phyloP scores from a whole-genome alignment of 2,113 vertebrate genomes.

The Indri indri region DNA sequence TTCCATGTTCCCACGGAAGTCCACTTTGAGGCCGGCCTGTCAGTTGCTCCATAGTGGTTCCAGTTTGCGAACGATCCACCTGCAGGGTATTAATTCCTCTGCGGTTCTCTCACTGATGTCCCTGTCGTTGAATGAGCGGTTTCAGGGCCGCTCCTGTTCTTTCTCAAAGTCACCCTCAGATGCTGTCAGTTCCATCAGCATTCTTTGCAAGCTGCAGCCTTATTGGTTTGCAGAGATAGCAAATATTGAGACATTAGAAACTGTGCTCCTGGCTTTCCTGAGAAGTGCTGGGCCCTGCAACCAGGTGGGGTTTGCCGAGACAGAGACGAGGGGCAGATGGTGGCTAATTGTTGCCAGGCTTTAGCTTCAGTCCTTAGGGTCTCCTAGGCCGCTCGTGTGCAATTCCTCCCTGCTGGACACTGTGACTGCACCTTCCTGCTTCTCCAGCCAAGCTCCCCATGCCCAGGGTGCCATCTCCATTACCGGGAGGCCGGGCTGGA shows the following conservation, averaged over 20 bases:
- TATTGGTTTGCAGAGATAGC: slow-evolving; percentile 7
- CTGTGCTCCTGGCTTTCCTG: neutral
- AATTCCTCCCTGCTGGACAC: neutral
- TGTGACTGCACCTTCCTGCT: neutral
- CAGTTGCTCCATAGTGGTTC: neutral
- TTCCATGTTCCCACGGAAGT: neutral
- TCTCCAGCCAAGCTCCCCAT: neutral
- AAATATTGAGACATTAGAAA: neutral
- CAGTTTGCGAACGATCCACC: neutral
- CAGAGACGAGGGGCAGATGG: neutral
- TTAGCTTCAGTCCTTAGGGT: neutral
- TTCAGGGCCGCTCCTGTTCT: neutral
- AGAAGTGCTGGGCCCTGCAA: neutral
- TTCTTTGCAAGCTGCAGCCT: neutral
- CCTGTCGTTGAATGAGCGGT: neutral
- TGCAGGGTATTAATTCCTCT: neutral
- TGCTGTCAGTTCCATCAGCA: neutral
- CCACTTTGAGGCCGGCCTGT: neutral
- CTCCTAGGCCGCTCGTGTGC: neutral
- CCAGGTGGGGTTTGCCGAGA: neutral
- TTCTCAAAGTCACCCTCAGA: slow-evolving; percentile 27
- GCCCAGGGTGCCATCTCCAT: neutral
- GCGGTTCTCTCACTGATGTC: neutral
- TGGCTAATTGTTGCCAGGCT: neutral
- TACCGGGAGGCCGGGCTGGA: neutral